A percentile compares a stretch with the other conserved stretches of the same genome.
These are phyloP conservation scores for Galeruca laticollis DNA, from an alignment of 2,888 invertebrate genomes.

Conservation along the genomic window DNA sequence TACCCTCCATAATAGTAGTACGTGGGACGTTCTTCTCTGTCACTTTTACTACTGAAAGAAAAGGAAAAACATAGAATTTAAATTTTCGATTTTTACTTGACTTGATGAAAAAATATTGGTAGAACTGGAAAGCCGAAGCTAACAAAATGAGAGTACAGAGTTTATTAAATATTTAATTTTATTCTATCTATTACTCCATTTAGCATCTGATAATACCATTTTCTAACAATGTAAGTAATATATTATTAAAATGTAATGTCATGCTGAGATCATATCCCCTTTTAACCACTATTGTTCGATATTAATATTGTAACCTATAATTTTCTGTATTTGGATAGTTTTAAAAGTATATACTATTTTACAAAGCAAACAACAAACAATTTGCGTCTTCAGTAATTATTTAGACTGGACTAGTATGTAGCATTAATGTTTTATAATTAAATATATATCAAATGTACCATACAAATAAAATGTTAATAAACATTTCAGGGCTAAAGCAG, in stretches of 20 bases:
- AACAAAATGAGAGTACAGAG: background rate
- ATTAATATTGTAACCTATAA: background rate
- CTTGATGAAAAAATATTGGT: background rate
- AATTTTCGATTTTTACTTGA: background rate
- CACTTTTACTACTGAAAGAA: background rate
- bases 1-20: no score
- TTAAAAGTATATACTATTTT: no score
- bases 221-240: background rate
- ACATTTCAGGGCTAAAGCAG: conserved; percentile 78
- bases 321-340: background rate
- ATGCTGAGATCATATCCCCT: background rate
- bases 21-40: background rate
- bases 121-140: background rate
- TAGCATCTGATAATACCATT: background rate
- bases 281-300: background rate
- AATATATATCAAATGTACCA: no score
- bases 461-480: background rate
- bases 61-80: background rate
- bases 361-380: no score
- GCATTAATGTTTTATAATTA: no score
- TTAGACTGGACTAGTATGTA: no score
- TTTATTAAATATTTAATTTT: background rate
- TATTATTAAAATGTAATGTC: background rate
- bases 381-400: no score
- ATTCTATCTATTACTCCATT: background rate